Conservation (phyloP, 1,140 invertebrate genomes). For the Thaumatotibia leucotreta region DNA sequence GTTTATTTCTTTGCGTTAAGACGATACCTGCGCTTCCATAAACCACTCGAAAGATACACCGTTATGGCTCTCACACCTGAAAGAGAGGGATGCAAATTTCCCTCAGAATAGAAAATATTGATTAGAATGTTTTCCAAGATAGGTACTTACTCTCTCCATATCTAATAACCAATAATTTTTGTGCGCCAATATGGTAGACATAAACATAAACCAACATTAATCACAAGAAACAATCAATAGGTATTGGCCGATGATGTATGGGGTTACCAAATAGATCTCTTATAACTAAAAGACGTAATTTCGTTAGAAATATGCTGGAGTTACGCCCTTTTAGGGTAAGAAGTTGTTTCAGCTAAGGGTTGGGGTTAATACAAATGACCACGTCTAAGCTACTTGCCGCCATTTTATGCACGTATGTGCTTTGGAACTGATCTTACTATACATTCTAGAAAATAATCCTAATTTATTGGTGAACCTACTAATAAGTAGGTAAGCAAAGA, state of each 20-base stretch:
- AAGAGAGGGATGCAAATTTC: too few relatives aligned
- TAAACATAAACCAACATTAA: slow-evolving; percentile 1
- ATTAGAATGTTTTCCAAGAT: background rate
- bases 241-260: slow-evolving; percentile 5
- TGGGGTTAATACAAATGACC: slow-evolving; percentile 1
- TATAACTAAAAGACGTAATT: background rate
- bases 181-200: background rate
- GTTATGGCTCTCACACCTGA: too few relatives aligned
- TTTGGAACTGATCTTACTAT: background rate
- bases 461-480: background rate
- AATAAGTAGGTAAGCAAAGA: background rate
- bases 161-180: background rate
- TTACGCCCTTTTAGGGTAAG: background rate
- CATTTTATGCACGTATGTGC: background rate
- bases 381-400: background rate
- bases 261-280: background rate
- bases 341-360: background rate
- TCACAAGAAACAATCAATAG: slow-evolving; percentile 4
- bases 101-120: too few relatives aligned
- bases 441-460: background rate
- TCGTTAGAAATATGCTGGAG: background rate
- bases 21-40: too few relatives aligned
- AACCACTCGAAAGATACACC: too few relatives aligned
- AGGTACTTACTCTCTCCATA: background rate
- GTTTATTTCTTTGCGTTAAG: too few relatives aligned